Base-by-base conservation (phyloP, 2,888 invertebrate species). In the Drosophila macrospina region DNA sequence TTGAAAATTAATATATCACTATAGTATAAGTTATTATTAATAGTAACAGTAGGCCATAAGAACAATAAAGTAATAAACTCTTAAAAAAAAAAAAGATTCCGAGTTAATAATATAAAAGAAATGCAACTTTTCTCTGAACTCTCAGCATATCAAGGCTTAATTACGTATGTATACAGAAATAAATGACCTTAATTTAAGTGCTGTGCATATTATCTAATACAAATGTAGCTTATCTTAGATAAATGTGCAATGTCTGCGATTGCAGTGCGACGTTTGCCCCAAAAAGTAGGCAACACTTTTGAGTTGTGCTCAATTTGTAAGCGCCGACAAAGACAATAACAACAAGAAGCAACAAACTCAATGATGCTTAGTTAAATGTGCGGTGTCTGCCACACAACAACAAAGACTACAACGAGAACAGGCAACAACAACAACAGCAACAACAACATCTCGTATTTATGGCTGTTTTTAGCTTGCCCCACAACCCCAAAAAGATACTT, bases 281-380 rank as follows among this genome's bases (percentile, higher is more conserved):
- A 30, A 64, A 59, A 71, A 59, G 44, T 36, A 72, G 65, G 57
- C 48, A 57, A 59, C 13, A 15, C 13, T 61, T 51, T 44, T 55
- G 39, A 2, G 13, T n/a, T 36, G 30, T 11, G 30, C 57, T 45
- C 36, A 56, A 50, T 48, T 48, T 59, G 50, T 37, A 11, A 50
- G 30, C 28, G 13, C n/a, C 39, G 32, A 41, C 39, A 60, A 42
- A 34, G 42, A 51, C 42, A 51, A 65, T 11, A 16, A 24, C 24
- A 61, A 26, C 7, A 28, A 20, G 26, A n/a, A 36, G 34, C 16
- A 36, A 30, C 73, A 44, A 36, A 52, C 77, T 76, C 65, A 73
- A 55, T 59, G 65, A 55, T 51, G 65, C 72, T 73, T 64, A 63
- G 76, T 72, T 72, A 73, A 76, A 64, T 45, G 54, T 73, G 59